These are phyloP conservation scores for Buceros bicornis DNA, from an alignment of 2,797 vertebrate genomes.

Conservation along the genomic window DNA sequence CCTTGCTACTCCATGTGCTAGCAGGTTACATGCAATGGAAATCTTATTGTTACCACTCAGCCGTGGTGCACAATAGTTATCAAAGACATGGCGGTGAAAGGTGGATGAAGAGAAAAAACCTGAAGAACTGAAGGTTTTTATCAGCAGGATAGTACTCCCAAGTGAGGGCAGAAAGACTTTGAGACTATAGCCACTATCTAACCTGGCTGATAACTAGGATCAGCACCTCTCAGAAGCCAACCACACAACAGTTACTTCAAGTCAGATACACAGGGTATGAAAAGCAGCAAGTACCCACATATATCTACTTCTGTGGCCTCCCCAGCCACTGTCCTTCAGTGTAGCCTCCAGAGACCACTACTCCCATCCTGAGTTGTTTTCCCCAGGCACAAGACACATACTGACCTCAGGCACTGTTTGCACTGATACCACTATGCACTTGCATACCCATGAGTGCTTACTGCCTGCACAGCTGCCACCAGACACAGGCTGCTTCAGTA, in stretches of 20 bases:
- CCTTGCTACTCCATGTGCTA: not conserved
- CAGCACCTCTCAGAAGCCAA: not conserved
- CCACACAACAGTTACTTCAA: not conserved
- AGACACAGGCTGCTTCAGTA: slow-evolving; percentile 23
- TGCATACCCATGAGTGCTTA: not conserved
- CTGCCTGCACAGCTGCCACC: not conserved
- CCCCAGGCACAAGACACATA: not conserved
- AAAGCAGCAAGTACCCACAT: not conserved
- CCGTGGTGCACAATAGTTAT: not conserved
- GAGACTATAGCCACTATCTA: not conserved
- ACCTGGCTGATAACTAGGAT: not conserved
- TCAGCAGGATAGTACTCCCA: not conserved
- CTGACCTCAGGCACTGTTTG: not conserved
- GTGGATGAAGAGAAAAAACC: not conserved
- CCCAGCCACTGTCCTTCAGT: not conserved
- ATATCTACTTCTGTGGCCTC: not conserved
- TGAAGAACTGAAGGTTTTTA: not conserved
- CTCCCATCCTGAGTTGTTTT: not conserved
- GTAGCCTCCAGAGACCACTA: not conserved
- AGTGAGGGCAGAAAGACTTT: not conserved
- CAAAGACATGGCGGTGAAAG: not conserved
- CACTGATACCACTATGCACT: not conserved
- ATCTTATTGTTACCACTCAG: not conserved
- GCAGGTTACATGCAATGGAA: not conserved
- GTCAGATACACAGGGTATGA: not conserved